Evolutionary conservation across 1,140 invertebrate species (phyloP), one percentile per base, ranked within the genome.

Genomic region (Lordiphosa stackelbergi): DNA sequence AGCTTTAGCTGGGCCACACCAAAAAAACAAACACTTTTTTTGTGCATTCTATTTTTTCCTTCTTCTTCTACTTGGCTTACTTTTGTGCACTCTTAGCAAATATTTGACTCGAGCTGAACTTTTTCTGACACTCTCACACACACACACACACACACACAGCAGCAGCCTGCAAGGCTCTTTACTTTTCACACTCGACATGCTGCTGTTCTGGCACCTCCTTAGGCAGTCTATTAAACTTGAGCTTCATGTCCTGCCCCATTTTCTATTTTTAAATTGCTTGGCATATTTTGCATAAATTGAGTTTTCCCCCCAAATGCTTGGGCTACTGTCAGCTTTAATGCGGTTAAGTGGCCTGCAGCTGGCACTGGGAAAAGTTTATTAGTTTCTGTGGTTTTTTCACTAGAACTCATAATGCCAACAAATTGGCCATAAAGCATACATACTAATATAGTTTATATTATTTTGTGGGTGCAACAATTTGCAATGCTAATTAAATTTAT

Each of bases 71-170:
- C 37, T 16, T 49, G 51, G 61, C 40, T 45, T 64, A 36, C 45
- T 51, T 51, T 49, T 31, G 42, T 22, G 35, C 45, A 35, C 43
- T 5, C 28, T 31, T 4, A 35, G 63, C 63, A 64, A 66, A 66
- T 66, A 66, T 66, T 66, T 66, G 62, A 56, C 60, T 65, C 57
- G 8, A 66, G 65, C 53, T 13, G 61, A 66, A 66, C 40, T 66
- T 66, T 65, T 57, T 45, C 36, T 43, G 28, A 31, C 28, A 8
- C 28, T 8, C 16, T 16, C 16, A 16, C 16, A 16, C 24, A 28
- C 28, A 31, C 28, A 2, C 8, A 28, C 59, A 24, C 4, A 4
- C 4, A 24, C 2, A 2, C 5, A 3, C 22, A 24, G 5, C 22
- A 24, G 22, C 22, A 24, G 48, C 41, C n/a, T 9, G 11, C 28